These are phyloP conservation scores for Aleiodes sp. DNA, from an alignment of 1,140 invertebrate genomes.

Conservation along the genomic window DNA sequence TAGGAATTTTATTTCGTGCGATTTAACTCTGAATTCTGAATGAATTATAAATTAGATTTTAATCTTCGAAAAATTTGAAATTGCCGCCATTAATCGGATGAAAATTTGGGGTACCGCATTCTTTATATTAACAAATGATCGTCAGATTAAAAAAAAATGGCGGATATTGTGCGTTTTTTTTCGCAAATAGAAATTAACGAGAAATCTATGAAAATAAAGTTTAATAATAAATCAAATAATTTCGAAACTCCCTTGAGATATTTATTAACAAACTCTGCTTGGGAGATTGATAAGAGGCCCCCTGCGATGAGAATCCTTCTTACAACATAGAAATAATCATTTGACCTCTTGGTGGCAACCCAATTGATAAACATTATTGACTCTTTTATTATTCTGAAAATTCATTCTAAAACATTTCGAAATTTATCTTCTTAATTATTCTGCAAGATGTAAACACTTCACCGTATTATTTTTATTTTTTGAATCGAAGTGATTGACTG, in stretches of 20 bases:
- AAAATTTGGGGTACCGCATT: no score
- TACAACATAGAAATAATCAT: slow-evolving; percentile 3
- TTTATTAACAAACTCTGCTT: background rate
- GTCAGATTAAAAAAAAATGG: no score
- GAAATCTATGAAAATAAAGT: background rate
- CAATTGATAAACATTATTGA: background rate
- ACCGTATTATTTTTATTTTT: no score
- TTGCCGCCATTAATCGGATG: no score
- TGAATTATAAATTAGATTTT: no score
- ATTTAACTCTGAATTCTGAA: background rate
- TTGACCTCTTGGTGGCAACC: background rate
- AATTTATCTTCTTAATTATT: background rate
- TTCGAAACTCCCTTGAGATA: no score
- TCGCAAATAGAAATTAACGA: no score
- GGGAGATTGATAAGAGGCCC: background rate
- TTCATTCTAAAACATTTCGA: background rate
- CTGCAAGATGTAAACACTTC: background rate
- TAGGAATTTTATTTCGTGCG: background rate
- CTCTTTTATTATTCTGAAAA: background rate
- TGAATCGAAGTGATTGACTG: no score
- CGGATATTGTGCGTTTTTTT: no score
- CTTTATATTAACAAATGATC: no score
- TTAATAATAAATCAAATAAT: no score
- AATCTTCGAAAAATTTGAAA: no score
- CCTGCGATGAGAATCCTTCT: slow-evolving; percentile 9